Conservation (phyloP, 2,797 vertebrate genomes). For the Myotis findleyi region DNA sequence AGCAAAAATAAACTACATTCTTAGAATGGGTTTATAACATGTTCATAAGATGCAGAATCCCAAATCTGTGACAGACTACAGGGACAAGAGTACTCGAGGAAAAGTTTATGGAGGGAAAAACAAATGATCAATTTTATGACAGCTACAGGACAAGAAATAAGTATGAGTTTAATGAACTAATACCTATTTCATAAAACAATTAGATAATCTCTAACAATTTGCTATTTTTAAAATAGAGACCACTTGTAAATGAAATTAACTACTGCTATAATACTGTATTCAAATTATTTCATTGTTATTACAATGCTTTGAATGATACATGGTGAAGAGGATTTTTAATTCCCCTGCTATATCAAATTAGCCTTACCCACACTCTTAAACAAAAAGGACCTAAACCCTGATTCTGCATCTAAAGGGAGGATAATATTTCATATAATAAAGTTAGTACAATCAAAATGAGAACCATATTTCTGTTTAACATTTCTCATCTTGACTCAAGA, state of each 20-base stretch:
- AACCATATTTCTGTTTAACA: constrained; percentile 78
- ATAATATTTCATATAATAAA: constrained; percentile 46
- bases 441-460: constrained; percentile 67
- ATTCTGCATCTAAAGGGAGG: not conserved
- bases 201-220: constrained; percentile 12
- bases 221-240: constrained; percentile 3
- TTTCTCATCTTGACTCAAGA: constrained; percentile 80
- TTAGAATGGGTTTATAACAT: not conserved
- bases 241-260: constrained; percentile 45
- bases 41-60: constrained; percentile 31
- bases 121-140: constrained; percentile 42
- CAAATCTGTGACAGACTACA: not conserved
- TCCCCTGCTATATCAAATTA: constrained; percentile 42
- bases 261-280: constrained; percentile 1
- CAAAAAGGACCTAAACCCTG: not conserved
- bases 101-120: not conserved
- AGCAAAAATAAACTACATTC: constrained; percentile 20
- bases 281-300: constrained; percentile 45
- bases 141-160: constrained; percentile 20
- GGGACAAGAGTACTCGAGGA: not conserved
- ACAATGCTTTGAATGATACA: constrained; percentile 33
- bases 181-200: constrained; percentile 45
- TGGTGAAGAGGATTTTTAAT: constrained; percentile 45
- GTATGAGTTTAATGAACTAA: constrained; percentile 34
- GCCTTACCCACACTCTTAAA: constrained; percentile 12